Base-by-base conservation (phyloP, 2,888 invertebrate genomes). In the Drosophila kanekoi region DNA sequence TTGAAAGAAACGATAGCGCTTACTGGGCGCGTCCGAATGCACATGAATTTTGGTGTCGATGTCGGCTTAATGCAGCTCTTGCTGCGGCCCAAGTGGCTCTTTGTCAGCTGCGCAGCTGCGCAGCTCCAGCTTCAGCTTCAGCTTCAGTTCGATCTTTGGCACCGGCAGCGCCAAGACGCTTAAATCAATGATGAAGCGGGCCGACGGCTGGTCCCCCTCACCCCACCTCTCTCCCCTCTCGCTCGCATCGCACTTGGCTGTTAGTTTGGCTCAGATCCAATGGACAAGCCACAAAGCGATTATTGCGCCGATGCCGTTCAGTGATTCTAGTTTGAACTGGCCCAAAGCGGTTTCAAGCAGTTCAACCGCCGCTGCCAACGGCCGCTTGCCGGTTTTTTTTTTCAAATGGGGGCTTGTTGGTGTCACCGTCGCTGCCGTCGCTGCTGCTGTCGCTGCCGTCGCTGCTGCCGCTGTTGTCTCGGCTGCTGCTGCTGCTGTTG, bases 241-340 rank as follows among this genome's bases (percentile, higher is more conserved):
- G 28, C 28, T 28, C 35, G 35, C 28, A 58, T 66, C 62, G 65
- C 62, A 52, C 58, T 65, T 61, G 73, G 43, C 63, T 64, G 64
- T 62, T 47, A 48, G 69, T 43, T 70, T 70, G 63, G 62, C 65
- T 54, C 54, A 56, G 58, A 72, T 63, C 65, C 57, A 49, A 48
- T 57, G 44, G 66, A 48, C 48, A 59, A 35, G 44, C 53, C 40
- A 56, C 62, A 71, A 62, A 66, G 51, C 65, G 77, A 60, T 62
- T 73, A 77, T 65, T 62, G 56, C 56, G 76, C 56, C 60, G 48
- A 38, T 47, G 64, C 56, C 54, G 61, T 73, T 78, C 64, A 73
- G 35, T 59, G 75, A 87, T 86, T 87, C 86, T 86, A 86, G 86
- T 86, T 86, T 72, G 5, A 86, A 85, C 86, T 72, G 85, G 74